phyloP scores from a whole-genome alignment of 2,888 invertebrate genomes.

The Aspidiotus rigidus region DNA sequence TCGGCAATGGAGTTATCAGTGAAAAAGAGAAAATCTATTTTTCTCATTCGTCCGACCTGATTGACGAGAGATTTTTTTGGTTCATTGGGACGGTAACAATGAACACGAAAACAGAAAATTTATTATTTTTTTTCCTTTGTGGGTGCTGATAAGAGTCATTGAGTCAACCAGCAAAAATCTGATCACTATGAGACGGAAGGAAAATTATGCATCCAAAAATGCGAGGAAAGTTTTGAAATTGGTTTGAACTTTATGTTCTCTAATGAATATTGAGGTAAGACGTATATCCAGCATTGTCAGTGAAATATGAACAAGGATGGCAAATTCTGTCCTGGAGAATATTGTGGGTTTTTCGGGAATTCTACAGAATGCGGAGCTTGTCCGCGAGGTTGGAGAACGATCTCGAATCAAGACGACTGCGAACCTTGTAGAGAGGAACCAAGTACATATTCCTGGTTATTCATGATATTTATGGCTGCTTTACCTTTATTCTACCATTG shows the following conservation, averaged over 20 bases:
- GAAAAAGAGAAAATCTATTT: too few species aligned
- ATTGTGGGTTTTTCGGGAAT: conserved; percentile 59
- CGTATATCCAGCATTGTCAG: too few species aligned
- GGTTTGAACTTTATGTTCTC: neutral
- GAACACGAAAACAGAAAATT: too few species aligned
- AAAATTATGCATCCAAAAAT: neutral
- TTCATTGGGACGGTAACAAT: too few species aligned
- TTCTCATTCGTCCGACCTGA: too few species aligned
- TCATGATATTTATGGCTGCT: conserved; percentile 86
- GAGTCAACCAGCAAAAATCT: neutral
- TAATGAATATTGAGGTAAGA: too few species aligned
- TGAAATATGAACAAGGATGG: neutral
- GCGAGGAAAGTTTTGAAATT: neutral
- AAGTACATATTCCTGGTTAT: conserved; percentile 82
- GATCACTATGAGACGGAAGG: too few species aligned
- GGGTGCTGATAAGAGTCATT: neutral
- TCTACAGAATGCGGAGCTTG: conserved; percentile 81
- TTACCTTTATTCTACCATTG: conserved; percentile 80
- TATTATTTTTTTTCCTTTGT: too few species aligned
- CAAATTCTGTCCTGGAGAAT: conserved; percentile 64
- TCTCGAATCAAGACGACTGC: conserved; percentile 58
- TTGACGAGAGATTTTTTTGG: too few species aligned
- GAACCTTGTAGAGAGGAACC: conserved; percentile 64
- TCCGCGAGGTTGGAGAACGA: conserved; percentile 67
- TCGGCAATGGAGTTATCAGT: too few species aligned